Evolutionary conservation across 1,140 invertebrate species (phyloP).

Genomic region (Drosophila ercepeae): DNA sequence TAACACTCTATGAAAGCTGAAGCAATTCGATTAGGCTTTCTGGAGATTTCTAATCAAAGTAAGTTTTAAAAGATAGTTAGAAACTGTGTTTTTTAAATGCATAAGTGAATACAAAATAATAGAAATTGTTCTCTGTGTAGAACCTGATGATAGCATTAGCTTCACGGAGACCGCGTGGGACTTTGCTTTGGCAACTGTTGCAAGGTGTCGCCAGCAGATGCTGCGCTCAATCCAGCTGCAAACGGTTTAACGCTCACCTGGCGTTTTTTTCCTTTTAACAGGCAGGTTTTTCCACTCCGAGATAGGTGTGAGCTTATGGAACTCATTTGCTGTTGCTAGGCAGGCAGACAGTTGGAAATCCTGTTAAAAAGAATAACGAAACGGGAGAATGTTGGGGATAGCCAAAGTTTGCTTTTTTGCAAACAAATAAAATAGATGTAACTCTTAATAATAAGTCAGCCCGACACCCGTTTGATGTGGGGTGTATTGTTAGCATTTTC

Average conservation of each 20-base stretch:
- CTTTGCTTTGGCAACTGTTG: conserved; percentile 46
- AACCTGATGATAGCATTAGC: conserved; percentile 57
- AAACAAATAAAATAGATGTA: conserved; percentile 2
- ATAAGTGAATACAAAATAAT: too few relatives aligned
- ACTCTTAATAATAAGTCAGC: conserved; percentile 24
- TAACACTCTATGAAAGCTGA: too few relatives aligned
- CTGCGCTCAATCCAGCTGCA: conserved; percentile 62
- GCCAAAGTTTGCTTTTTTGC: background rate
- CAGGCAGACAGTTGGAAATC: conserved; percentile 19
- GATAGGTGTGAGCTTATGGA: conserved; percentile 28
- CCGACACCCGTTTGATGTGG: background rate
- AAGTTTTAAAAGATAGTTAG: too few relatives aligned
- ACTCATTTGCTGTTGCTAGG: conserved; percentile 62
- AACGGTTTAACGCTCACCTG: conserved; percentile 65
- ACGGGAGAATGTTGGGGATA: background rate
- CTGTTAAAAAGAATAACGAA: conserved; percentile 5
- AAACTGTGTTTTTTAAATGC: too few relatives aligned
- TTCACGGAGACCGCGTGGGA: conserved; percentile 44
- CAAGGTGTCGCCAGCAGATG: conserved; percentile 74
- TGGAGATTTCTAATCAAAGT: too few relatives aligned
- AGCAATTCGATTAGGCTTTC: too few relatives aligned
- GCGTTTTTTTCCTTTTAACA: conserved; percentile 23
- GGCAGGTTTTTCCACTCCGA: conserved; percentile 5
- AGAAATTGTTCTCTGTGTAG: background rate
- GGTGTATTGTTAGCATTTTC: background rate